Evolutionary conservation across 2,888 invertebrate species (phyloP).

Genomic region (Diadegma fenestrale): DNA sequence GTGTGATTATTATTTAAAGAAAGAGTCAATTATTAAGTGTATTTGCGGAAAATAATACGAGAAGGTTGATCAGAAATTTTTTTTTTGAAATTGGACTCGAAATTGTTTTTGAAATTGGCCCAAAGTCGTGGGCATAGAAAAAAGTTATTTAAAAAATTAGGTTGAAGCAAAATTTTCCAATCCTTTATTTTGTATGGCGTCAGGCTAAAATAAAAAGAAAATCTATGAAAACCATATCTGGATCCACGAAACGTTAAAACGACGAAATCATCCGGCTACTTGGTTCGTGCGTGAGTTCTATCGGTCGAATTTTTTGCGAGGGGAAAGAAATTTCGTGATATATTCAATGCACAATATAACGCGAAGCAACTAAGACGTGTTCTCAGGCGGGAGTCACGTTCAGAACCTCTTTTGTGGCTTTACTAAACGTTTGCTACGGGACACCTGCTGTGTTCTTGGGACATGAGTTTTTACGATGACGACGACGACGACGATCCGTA

Average conservation of each 20-base stretch:
- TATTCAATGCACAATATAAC: conserved; percentile 36
- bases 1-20: too few relatives aligned
- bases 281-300: neutral
- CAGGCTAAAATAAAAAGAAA: neutral
- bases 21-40: too few relatives aligned
- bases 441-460: conserved; percentile 64
- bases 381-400: conserved; percentile 66
- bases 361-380: conserved; percentile 68
- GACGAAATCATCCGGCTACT: conserved; percentile 11
- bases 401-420: conserved; percentile 66
- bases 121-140: neutral
- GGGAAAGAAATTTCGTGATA: conserved; percentile 12
- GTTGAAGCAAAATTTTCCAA: neutral
- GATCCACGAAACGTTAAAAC: conserved; percentile 11
- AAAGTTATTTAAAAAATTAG: neutral
- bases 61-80: neutral
- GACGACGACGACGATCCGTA: conserved; percentile 30
- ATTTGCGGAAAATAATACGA: too few relatives aligned
- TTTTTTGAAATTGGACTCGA: neutral
- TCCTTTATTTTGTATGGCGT: neutral
- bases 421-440: conserved; percentile 61
- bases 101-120: too few relatives aligned
- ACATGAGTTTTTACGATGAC: conserved; percentile 64
- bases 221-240: neutral
- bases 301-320: conserved; percentile 33